These are phyloP conservation scores for Meandrusa payeni DNA, from an alignment of 2,888 invertebrate species.

Conservation along the genomic window DNA sequence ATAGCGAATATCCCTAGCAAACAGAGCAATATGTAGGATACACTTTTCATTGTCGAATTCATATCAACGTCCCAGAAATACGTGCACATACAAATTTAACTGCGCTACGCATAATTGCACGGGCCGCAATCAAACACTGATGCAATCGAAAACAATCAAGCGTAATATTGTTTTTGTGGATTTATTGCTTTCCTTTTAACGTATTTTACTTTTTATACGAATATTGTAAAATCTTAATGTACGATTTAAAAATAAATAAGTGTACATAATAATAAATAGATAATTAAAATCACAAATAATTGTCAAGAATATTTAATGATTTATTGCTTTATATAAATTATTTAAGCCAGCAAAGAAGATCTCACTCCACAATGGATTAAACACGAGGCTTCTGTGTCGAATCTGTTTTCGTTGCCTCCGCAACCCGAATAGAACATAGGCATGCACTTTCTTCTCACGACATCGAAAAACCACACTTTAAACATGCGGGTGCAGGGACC, in stretches of 20 bases:
- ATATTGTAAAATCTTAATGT: no score
- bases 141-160: conserved; percentile 56
- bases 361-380: conserved; percentile 45
- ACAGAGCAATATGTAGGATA: conserved; percentile 7
- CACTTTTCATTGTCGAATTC: conserved; percentile 18
- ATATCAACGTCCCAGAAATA: conserved; percentile 6
- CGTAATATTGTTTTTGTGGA: conserved; percentile 45
- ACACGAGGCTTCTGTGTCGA: conserved; percentile 44
- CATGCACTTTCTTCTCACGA: conserved; percentile 58
- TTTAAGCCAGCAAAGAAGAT: neutral
- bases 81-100: conserved; percentile 4
- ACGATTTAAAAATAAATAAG: no score
- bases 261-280: no score
- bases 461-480: conserved; percentile 61
- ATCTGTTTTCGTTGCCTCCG: conserved; percentile 69
- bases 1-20: conserved; percentile 14
- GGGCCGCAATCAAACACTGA: conserved; percentile 38
- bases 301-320: no score
- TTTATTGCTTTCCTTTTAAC: conserved; percentile 57
- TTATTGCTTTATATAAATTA: no score
- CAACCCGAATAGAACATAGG: conserved; percentile 71
- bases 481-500: conserved; percentile 54
- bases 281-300: no score
- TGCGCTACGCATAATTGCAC: conserved; percentile 31
- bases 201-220: no score